Evolutionary conservation across 2,113 vertebrate species (phyloP).

Genomic region (Hypocryptadius cinnamomeus): DNA sequence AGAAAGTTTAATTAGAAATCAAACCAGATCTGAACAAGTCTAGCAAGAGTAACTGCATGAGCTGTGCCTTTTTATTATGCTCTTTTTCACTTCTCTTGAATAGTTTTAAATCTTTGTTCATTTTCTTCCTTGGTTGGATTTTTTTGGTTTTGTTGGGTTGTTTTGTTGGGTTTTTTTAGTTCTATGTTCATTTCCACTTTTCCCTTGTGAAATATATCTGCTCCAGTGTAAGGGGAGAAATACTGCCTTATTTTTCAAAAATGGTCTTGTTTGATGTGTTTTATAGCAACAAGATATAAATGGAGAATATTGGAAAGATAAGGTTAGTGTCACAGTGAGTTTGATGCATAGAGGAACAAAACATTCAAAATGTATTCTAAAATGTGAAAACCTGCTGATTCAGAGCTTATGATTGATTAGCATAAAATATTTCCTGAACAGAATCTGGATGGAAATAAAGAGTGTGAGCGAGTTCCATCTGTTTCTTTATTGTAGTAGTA

Average conservation of each 20-base stretch:
- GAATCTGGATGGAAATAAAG: not conserved
- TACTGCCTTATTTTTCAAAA: not conserved
- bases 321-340: not conserved
- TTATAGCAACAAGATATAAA: not conserved
- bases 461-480: not conserved
- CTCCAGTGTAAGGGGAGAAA: not conserved
- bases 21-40: conserved; percentile 4
- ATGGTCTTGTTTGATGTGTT: not conserved
- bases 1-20: not conserved
- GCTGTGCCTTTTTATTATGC: not conserved
- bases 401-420: not conserved
- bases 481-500: not conserved
- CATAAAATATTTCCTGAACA: not conserved
- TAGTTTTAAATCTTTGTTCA: not conserved
- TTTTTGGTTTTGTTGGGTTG: not conserved
- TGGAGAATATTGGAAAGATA: not conserved
- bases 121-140: not conserved
- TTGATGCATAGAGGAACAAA: not conserved
- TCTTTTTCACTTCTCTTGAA: not conserved
- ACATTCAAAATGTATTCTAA: not conserved
- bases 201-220: not conserved
- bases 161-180: too few relatives aligned
- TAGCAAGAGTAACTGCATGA: not conserved
- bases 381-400: not conserved
- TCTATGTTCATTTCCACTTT: not conserved